A percentile compares a stretch with the other conserved stretches of the same genome.
Conservation (phyloP, 2,888 invertebrate species). For the Sinotaia quadrata region DNA sequence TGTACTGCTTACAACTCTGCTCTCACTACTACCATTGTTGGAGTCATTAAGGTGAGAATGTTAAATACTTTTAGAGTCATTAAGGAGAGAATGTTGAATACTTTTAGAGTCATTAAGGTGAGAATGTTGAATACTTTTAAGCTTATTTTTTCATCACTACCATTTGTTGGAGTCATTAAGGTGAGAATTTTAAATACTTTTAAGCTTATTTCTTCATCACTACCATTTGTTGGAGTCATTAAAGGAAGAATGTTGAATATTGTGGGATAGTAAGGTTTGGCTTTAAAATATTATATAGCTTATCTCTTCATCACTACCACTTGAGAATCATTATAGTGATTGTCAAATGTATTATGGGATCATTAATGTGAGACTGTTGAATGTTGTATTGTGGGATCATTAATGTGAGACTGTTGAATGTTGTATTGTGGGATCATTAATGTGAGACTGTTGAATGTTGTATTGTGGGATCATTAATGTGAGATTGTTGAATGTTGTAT, state of each 20-base stretch:
- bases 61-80: not conserved
- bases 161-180: slow-evolving; percentile 95
- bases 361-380: too few species aligned
- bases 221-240: slow-evolving; percentile 90
- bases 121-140: slow-evolving; percentile 4
- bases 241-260: slow-evolving; percentile 76
- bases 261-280: too few species aligned
- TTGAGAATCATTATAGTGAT: too few species aligned
- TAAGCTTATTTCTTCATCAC: not conserved
- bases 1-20: slow-evolving; percentile 98
- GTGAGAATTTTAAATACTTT: slow-evolving; percentile 56
- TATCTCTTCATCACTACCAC: not conserved
- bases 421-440: too few species aligned
- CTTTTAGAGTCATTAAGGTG: slow-evolving; percentile 94
- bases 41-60: slow-evolving; percentile 85
- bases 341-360: too few species aligned
- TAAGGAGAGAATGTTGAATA: slow-evolving; percentile 68
- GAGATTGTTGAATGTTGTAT: too few species aligned
- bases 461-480: too few species aligned
- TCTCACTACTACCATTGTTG: slow-evolving; percentile 98
- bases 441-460: too few species aligned
- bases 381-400: too few species aligned
- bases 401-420: too few species aligned
- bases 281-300: not conserved
- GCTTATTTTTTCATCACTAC: not conserved